phyloP scores from a whole-genome alignment of 2,888 invertebrate species.

The Agrotis ipsilon region DNA sequence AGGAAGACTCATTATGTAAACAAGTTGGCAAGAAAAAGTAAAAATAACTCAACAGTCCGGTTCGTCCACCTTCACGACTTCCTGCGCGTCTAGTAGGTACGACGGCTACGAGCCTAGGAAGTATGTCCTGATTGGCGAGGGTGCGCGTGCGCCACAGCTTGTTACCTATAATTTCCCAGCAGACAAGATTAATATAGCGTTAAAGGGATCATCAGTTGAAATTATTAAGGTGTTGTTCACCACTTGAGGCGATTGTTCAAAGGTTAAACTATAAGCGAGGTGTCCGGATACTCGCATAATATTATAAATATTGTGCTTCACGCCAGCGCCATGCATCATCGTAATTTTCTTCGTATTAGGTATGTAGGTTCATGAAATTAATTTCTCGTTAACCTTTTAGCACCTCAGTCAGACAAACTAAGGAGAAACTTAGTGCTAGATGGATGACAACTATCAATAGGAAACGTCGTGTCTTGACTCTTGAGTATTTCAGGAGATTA shows the following conservation, averaged over 20 bases:
- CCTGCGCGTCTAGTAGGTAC: slow-evolving; percentile 69
- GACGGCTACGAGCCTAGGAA: slow-evolving; percentile 69
- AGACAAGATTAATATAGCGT: slow-evolving; percentile 74
- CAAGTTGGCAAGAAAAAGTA: slow-evolving; percentile 73
- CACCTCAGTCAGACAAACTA: slow-evolving; percentile 26
- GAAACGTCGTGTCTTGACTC: neutral
- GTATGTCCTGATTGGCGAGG: slow-evolving; percentile 73
- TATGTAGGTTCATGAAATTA: slow-evolving; percentile 56
- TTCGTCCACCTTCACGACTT: slow-evolving; percentile 75
- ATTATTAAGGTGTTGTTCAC: slow-evolving; percentile 67
- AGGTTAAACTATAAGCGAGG: slow-evolving; percentile 68
- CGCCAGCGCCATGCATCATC: slow-evolving; percentile 31
- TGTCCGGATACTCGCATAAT: slow-evolving; percentile 43
- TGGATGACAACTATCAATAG: slow-evolving; percentile 25
- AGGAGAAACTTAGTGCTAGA: slow-evolving; percentile 18
- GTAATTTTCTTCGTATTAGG: slow-evolving; percentile 54
- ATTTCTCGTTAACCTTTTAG: slow-evolving; percentile 60
- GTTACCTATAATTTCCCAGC: slow-evolving; percentile 73
- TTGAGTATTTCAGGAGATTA: neutral
- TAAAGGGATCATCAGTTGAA: slow-evolving; percentile 70
- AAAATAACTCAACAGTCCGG: slow-evolving; percentile 79
- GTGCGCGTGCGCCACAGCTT: slow-evolving; percentile 73
- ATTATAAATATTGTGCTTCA: slow-evolving; percentile 40
- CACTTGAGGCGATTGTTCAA: slow-evolving; percentile 72
- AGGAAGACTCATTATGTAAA: slow-evolving; percentile 77